Evolutionary conservation across 2,888 invertebrate genomes (phyloP), one percentile per base, ranked within the genome.

Genomic region (Meliscaeva auricollis): DNA sequence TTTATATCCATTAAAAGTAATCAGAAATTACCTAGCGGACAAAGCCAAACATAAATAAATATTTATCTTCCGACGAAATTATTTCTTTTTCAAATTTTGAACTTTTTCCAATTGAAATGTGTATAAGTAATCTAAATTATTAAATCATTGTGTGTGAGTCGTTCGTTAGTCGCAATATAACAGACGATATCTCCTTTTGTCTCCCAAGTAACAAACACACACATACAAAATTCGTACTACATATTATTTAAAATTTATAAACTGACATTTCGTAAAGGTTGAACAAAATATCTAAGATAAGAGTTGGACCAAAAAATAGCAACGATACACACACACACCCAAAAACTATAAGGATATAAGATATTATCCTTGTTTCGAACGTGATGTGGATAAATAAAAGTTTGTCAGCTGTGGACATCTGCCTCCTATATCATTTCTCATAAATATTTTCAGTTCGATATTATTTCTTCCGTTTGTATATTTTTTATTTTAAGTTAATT

Each of bases 371-470:
- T 73, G 48, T 58, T 73, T 22, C 22, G 60, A 48, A 79, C 79
- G 79, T 79, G 79, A 79, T 79, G 41, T 58, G 79, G 66, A 73
- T 73, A 66, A 66, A 73, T 73, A 73, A 66, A 41, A 79, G 66
- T 60, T 58, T 41, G 44, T 52, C 66, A 79, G 79, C 38, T 73
- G 79, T 60, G 73, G 73, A 73, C 73, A 66, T 58, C 56, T 58
- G 41, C 50, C 66, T 32, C 72, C 56, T 78, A 68, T 58, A 76
- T 69, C 76, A 76, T 76, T 58, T 76, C 58, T 68, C 56, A 68
- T 44, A n/a, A n/a, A n/a, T n/a, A 74, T 62, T 75, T 38, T 46
- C n/a, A n/a, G 8, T 52, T 52, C 30, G 30, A 48, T 58, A 41
- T 38, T 13, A 22, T 41, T 17, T 20, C 5, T 20, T 20, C 20